Conservation (phyloP, 1,140 invertebrate genomes). For the Proctacanthus coquilletti region DNA sequence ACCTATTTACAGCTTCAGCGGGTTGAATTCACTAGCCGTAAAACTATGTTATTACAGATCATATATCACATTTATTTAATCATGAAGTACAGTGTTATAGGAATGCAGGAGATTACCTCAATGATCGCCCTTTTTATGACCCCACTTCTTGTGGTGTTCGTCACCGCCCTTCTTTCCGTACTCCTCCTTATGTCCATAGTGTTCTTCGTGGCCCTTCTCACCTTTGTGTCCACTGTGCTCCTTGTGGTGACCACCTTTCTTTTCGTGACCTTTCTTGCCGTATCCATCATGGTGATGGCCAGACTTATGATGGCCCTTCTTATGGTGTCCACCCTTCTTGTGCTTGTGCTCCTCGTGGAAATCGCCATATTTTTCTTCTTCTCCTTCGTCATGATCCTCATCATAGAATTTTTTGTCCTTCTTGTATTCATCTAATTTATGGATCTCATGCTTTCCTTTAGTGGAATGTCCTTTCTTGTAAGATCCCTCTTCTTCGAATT, state of each 20-base stretch:
- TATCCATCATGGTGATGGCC: conserved; percentile 52
- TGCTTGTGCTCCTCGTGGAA: conserved; percentile 51
- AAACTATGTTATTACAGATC: too few species aligned
- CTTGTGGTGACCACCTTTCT: conserved; percentile 49
- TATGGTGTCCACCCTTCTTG: conserved; percentile 53
- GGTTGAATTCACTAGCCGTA: too few species aligned
- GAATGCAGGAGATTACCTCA: too few species aligned
- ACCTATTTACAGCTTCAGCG: too few species aligned
- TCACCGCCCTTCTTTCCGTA: conserved; percentile 50
- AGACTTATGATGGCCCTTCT: conserved; percentile 51
- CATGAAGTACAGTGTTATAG: too few species aligned
- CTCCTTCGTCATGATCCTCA: conserved; percentile 59
- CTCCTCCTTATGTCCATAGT: conserved; percentile 45
- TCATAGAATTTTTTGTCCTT: conserved; percentile 75
- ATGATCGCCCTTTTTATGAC: too few species aligned
- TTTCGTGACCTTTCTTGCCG: conserved; percentile 54
- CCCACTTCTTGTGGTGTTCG: conserved; percentile 49
- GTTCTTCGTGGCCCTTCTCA: conserved; percentile 46
- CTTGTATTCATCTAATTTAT: conserved; percentile 61
- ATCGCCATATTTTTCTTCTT: conserved; percentile 49
- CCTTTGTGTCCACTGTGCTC: conserved; percentile 49
- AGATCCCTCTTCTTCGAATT: conserved; percentile 40
- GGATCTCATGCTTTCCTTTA: conserved; percentile 61
- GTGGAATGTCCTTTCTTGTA: conserved; percentile 67
- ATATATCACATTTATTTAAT: too few species aligned